These are phyloP conservation scores for Lissonota sp. DNA, from an alignment of 2,888 invertebrate species.

Conservation along the genomic window DNA sequence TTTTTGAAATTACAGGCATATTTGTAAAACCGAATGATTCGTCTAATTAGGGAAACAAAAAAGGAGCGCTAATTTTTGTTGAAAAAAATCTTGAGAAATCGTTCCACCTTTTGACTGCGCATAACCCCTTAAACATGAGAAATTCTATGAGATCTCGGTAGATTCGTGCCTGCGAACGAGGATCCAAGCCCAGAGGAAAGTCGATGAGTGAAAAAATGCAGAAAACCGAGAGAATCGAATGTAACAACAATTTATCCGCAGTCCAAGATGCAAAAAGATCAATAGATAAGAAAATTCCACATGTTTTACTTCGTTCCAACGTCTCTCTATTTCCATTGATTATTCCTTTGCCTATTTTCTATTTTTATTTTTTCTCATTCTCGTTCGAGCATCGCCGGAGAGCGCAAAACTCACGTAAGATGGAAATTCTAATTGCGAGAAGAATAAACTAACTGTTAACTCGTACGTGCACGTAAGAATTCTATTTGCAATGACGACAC, in stretches of 20 bases:
- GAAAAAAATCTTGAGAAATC: too few relatives aligned
- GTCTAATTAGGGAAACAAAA: too few relatives aligned
- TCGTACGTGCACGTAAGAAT: slow-evolving; percentile 19
- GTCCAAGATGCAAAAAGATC: slow-evolving; percentile 37
- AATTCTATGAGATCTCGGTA: slow-evolving; percentile 21
- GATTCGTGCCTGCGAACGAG: slow-evolving; percentile 15
- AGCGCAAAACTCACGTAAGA: slow-evolving; percentile 7
- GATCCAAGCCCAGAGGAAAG: not conserved
- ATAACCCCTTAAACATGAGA: too few relatives aligned
- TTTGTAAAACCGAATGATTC: too few relatives aligned
- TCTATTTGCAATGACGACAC: slow-evolving; percentile 51
- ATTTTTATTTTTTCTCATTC: slow-evolving; percentile 10
- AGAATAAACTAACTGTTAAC: slow-evolving; percentile 46
- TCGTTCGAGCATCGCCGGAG: not conserved
- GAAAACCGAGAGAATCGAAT: not conserved
- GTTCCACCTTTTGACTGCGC: too few relatives aligned
- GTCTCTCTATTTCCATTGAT: not conserved
- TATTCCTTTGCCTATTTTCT: too few relatives aligned
- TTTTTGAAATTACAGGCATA: too few relatives aligned
- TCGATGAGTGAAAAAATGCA: not conserved
- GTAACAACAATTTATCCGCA: slow-evolving; percentile 33
- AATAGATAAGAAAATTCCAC: slow-evolving; percentile 36
- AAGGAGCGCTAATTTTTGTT: too few relatives aligned
- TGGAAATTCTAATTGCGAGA: slow-evolving; percentile 46
- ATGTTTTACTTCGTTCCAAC: not conserved